Evolutionary conservation across 2,797 vertebrate genomes (phyloP).

Genomic region (Scarus forsteni): DNA sequence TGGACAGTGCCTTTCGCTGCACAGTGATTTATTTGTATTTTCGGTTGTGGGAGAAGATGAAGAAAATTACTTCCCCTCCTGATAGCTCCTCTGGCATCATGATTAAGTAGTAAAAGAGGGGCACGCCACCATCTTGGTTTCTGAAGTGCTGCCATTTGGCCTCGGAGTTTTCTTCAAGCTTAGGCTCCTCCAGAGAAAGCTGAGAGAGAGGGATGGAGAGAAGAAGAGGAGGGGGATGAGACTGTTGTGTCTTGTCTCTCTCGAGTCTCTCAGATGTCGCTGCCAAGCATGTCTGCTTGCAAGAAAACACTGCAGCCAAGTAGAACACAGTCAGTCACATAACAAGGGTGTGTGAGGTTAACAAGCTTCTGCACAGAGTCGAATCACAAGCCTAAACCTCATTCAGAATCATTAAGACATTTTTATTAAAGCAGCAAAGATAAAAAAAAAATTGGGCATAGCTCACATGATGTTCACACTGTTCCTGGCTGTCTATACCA

Average conservation of each 20-base stretch:
- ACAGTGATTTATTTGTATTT: background rate
- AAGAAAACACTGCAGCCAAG: constrained; percentile 45
- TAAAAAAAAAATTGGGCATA: background rate
- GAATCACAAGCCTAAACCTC: background rate
- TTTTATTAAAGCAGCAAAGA: background rate
- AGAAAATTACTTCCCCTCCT: constrained; percentile 13
- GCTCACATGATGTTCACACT: background rate
- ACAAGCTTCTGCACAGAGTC: background rate
- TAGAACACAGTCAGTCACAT: constrained; percentile 11
- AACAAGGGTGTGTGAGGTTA: background rate
- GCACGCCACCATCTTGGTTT: constrained; percentile 71
- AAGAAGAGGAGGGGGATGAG: constrained; percentile 26
- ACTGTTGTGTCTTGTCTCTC: constrained; percentile 57
- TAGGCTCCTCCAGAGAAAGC: constrained; percentile 44
- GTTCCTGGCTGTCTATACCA: background rate
- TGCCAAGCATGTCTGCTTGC: constrained; percentile 52
- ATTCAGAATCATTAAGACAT: background rate
- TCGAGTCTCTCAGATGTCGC: constrained; percentile 61
- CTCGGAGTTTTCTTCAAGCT: constrained; percentile 64
- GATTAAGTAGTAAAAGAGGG: constrained; percentile 53
- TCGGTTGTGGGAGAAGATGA: constrained; percentile 24
- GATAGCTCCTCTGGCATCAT: constrained; percentile 58
- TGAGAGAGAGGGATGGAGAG: constrained; percentile 21
- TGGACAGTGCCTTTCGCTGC: constrained; percentile 36
- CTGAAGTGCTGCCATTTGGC: constrained; percentile 82